A percentile compares a stretch with the other conserved stretches of the same genome.
phyloP scores from a whole-genome alignment of 2,113 vertebrate species.

The Crotalus tigris region DNA sequence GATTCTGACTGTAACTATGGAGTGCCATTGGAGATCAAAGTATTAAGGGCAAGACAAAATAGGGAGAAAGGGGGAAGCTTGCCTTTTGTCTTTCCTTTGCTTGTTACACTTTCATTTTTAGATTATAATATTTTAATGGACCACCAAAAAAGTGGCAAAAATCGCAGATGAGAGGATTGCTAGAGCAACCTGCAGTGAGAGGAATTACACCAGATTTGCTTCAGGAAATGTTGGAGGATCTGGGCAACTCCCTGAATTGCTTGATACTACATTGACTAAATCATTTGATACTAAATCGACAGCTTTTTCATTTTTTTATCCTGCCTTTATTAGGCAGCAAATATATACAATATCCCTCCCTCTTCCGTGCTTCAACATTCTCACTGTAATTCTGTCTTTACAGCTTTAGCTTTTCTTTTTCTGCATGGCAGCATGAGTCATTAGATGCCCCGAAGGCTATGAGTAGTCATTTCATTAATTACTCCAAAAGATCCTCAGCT shows the following conservation, averaged over 20 bases:
- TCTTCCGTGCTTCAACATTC: not conserved
- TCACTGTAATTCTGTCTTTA: not conserved
- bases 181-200: not conserved
- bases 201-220: not conserved
- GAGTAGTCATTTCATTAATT: not conserved
- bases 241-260: not conserved
- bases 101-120: not conserved
- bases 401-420: not conserved
- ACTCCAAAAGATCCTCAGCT: not conserved
- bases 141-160: not conserved
- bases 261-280: not conserved
- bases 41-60: not conserved
- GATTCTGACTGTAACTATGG: not conserved
- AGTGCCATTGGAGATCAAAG: not conserved
- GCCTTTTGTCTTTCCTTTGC: not conserved
- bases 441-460: not conserved
- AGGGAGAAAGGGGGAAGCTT: not conserved
- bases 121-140: not conserved
- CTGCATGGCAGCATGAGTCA: not conserved
- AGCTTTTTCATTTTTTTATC: not conserved
- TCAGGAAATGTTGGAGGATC: not conserved
- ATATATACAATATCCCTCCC: not conserved
- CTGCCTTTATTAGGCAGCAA: not conserved
- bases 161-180: not conserved
- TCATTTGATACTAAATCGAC: not conserved